Conservation (phyloP, 2,888 invertebrate genomes). For the Sialis fuliginosa region DNA sequence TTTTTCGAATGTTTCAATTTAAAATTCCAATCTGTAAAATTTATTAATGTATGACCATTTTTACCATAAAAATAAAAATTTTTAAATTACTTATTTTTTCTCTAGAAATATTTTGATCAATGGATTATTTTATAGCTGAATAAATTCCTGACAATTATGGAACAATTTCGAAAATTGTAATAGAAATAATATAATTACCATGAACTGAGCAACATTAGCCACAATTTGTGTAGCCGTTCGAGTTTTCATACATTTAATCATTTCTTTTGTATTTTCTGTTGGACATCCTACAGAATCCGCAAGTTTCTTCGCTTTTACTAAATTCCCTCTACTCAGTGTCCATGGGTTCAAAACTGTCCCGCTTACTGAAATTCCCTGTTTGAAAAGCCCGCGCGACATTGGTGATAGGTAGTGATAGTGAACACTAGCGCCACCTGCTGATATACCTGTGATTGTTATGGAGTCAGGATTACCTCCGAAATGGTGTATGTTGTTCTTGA, state of each 20-base stretch:
- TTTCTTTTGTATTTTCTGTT: conserved; percentile 10
- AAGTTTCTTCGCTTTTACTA: conserved; percentile 13
- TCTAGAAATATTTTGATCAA: too few species aligned
- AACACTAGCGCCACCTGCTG: conserved; percentile 51
- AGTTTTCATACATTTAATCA: conserved; percentile 17
- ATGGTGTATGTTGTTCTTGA: conserved; percentile 39
- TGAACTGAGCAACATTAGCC: conserved; percentile 2
- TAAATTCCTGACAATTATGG: too few species aligned
- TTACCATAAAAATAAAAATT: too few species aligned
- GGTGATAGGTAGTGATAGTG: conserved; percentile 50
- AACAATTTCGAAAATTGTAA: too few species aligned
- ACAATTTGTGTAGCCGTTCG: conserved; percentile 15
- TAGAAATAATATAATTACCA: neutral
- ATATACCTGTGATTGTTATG: conserved; percentile 43
- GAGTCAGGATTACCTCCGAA: conserved; percentile 49
- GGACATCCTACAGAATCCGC: conserved; percentile 17
- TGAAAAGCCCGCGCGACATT: conserved; percentile 31
- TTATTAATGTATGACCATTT: too few species aligned
- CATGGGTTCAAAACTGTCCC: conserved; percentile 17
- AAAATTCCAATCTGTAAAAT: too few species aligned
- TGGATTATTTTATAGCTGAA: too few species aligned
- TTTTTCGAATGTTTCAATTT: too few species aligned
- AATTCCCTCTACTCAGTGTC: conserved; percentile 14
- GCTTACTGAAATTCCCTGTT: conserved; percentile 18
- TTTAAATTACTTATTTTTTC: too few species aligned